These are phyloP conservation scores for Myotis vivesi DNA, from an alignment of 2,797 vertebrate genomes.

Conservation along the genomic window DNA sequence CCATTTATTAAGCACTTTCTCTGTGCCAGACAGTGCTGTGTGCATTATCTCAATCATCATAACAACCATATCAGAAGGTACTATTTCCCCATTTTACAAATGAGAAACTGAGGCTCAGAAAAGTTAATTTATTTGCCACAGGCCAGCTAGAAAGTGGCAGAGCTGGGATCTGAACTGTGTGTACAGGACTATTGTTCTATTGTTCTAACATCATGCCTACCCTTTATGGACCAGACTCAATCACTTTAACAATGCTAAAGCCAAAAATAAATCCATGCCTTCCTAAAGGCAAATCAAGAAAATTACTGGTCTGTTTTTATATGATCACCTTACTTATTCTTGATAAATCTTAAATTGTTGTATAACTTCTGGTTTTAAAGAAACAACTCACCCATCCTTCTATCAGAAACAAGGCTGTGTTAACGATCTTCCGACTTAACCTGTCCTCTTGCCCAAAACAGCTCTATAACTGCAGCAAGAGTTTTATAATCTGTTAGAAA, in stretches of 20 bases:
- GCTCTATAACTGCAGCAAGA: not conserved
- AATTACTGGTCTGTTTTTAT: not conserved
- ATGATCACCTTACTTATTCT: not conserved
- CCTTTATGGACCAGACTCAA: not conserved
- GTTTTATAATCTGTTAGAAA: not conserved
- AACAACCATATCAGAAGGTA: not conserved
- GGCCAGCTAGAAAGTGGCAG: not conserved
- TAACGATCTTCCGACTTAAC: not conserved
- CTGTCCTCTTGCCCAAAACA: not conserved
- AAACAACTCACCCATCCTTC: not conserved
- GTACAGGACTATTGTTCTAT: not conserved
- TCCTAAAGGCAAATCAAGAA: slow-evolving; percentile 20
- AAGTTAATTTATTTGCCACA: not conserved
- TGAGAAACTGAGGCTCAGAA: not conserved
- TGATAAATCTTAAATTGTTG: not conserved
- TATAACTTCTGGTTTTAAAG: not conserved
- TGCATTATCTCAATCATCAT: not conserved
- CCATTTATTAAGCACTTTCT: not conserved
- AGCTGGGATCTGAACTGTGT: not conserved
- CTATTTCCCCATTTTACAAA: not conserved
- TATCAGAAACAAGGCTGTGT: not conserved
- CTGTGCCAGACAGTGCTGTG: not conserved
- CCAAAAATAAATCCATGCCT: slow-evolving; percentile 12
- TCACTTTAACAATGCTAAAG: not conserved
- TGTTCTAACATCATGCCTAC: not conserved